phyloP scores from a whole-genome alignment of 2,797 vertebrate species.

The Myioborus miniatus region DNA sequence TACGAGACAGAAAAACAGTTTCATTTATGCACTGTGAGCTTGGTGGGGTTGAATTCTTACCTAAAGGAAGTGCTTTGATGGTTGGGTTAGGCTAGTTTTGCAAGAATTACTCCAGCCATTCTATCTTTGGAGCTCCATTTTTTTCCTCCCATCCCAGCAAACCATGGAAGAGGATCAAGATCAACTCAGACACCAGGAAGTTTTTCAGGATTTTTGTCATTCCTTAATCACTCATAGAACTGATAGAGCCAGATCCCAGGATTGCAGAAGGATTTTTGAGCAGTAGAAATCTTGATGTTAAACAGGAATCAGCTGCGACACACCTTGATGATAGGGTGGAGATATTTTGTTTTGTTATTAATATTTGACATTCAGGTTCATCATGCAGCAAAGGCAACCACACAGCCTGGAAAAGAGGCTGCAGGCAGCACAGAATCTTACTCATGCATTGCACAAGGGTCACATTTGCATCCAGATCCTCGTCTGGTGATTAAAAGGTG shows the following conservation, averaged over 20 bases:
- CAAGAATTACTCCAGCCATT: slow-evolving; percentile 38
- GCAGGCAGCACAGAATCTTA: slow-evolving; percentile 59
- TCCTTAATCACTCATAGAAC: slow-evolving; percentile 41
- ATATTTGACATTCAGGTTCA: slow-evolving; percentile 51
- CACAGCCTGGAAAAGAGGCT: slow-evolving; percentile 51
- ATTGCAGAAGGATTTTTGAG: slow-evolving; percentile 56
- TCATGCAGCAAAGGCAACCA: slow-evolving; percentile 37
- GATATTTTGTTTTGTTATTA: slow-evolving; percentile 72
- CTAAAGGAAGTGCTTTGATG: slow-evolving; percentile 73
- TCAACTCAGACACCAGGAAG: neutral
- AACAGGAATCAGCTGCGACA: slow-evolving; percentile 36
- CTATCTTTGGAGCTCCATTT: slow-evolving; percentile 48
- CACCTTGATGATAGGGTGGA: slow-evolving; percentile 71
- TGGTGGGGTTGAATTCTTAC: slow-evolving; percentile 41
- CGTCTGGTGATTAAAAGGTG: slow-evolving; percentile 38
- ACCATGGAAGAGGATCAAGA: slow-evolving; percentile 9
- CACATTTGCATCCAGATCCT: slow-evolving; percentile 63
- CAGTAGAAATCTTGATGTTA: slow-evolving; percentile 55
- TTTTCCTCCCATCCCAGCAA: slow-evolving; percentile 24
- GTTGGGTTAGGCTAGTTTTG: slow-evolving; percentile 66
- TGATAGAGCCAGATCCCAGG: neutral
- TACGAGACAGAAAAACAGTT: slow-evolving; percentile 44
- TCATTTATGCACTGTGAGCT: slow-evolving; percentile 54
- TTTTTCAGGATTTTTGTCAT: slow-evolving; percentile 64
- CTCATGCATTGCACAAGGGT: slow-evolving; percentile 66